Conservation (phyloP, 2,888 invertebrate genomes). For the Oscheius onirici region DNA sequence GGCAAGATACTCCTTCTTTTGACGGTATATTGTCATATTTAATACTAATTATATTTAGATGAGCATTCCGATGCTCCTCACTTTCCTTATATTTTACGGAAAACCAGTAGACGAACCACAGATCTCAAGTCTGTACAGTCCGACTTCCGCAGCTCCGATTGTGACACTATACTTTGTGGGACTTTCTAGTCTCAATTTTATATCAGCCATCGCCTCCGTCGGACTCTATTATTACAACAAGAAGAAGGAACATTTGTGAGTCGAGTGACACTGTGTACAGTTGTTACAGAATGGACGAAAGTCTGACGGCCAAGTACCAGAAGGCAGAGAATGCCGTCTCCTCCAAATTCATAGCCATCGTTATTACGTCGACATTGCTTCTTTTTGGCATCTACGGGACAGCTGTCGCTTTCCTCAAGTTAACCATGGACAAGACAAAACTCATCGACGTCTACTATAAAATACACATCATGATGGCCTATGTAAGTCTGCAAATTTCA, state of each 20-base stretch:
- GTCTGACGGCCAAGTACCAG: conserved; percentile 21
- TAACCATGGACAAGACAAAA: background rate
- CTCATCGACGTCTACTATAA: conserved; percentile 7
- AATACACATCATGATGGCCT: conserved; percentile 18
- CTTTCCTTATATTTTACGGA: conserved; percentile 8
- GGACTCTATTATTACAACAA: conserved; percentile 8
- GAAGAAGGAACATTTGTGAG: conserved; percentile 1
- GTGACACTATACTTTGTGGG: conserved; percentile 9
- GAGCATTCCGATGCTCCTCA: background rate
- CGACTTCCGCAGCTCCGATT: background rate
- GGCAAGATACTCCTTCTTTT: background rate
- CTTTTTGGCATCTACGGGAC: conserved; percentile 19
- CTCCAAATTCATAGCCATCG: conserved; percentile 11
- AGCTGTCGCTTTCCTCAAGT: conserved; percentile 1
- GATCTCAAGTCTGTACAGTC: conserved; percentile 19
- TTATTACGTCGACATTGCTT: conserved; percentile 1
- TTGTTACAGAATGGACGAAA: background rate
- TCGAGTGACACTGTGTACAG: background rate
- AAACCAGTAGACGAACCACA: background rate
- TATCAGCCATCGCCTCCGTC: background rate
- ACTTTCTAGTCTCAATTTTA: background rate
- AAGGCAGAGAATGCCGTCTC: conserved; percentile 23
- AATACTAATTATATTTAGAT: background rate
- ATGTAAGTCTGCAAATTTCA: background rate
- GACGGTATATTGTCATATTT: conserved; percentile 2